Evolutionary conservation across 2,888 invertebrate species (phyloP).

Genomic region (Timema podura): DNA sequence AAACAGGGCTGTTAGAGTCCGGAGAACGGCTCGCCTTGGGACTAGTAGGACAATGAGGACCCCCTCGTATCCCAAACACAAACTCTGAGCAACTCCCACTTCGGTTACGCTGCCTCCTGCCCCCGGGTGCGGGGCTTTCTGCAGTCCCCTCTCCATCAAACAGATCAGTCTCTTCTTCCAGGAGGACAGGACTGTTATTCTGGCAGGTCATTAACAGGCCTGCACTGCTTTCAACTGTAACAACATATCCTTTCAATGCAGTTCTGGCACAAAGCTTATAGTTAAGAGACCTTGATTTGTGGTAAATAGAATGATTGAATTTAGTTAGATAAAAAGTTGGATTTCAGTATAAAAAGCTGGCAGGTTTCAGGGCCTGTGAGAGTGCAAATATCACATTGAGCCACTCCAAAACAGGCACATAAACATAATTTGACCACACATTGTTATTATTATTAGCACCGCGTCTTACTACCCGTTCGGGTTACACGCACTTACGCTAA

Average conservation of each 20-base stretch:
- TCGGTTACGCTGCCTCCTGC: conserved; percentile 23
- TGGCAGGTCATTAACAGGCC: conserved; percentile 52
- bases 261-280: no score
- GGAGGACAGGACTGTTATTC: conserved; percentile 25
- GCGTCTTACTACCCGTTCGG: no score
- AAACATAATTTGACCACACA: no score
- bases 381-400: no score
- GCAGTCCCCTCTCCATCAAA: conserved; percentile 22
- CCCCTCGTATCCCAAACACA: conserved; percentile 25
- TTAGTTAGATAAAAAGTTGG: no score
- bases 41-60: conserved; percentile 32
- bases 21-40: conserved; percentile 31
- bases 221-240: conserved; percentile 48
- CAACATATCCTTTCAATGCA: conserved; percentile 9
- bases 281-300: no score
- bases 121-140: conserved; percentile 13
- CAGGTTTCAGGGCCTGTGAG: no score
- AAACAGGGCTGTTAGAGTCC: conserved; percentile 31
- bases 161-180: conserved; percentile 42
- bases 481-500: no score
- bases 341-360: no score
- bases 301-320: no score
- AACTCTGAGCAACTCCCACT: conserved; percentile 31
- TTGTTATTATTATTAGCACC: no score
- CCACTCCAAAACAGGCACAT: no score